Evolutionary conservation across 2,113 vertebrate species (phyloP).

Genomic region (cattle (Bos taurus)): ARS-UCD2.0 NC_037352.1:30352501-30353000

Average conservation of each 20-base stretch:
- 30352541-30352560: background rate
- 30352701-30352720: background rate
- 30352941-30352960: background rate
- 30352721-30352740: rapidly evolving
- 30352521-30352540: background rate
- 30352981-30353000: background rate
- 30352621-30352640: background rate
- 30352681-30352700: background rate
- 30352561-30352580: background rate
- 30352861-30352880: background rate
- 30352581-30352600: background rate
- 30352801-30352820: background rate
- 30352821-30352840: background rate
- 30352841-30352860: background rate
- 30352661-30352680: background rate
- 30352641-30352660: background rate
- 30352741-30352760: background rate
- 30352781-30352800: background rate
- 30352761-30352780: background rate
- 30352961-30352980: background rate
- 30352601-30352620: background rate
- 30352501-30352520: background rate
- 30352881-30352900: background rate
- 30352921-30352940: background rate
- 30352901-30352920: background rate